Percentiles rank a stretch among this genome's conserved stretches.
phyloP scores from a whole-genome alignment of 2,888 invertebrate species.

The Dolichopus griseipennis region DNA sequence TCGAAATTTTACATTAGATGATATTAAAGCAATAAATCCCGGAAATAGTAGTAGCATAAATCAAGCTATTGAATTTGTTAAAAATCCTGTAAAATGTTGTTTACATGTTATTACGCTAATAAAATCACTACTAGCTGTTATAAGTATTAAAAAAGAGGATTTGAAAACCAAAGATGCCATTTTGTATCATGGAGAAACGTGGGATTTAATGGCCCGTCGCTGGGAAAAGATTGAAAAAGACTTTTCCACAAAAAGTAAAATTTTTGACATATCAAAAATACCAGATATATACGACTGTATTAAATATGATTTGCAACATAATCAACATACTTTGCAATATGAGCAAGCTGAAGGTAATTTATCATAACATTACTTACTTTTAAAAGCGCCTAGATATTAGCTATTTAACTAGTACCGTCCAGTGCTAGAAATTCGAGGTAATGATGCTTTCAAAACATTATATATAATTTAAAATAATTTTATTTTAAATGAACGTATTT shows the following conservation, averaged over 20 bases:
- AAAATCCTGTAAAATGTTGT: slow-evolving; percentile 91
- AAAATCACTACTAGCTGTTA: slow-evolving; percentile 74
- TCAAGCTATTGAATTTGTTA: slow-evolving; percentile 87
- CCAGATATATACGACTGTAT: slow-evolving; percentile 99
- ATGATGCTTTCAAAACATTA: too few relatives aligned
- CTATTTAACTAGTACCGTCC: too few relatives aligned
- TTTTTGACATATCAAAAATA: slow-evolving; percentile 96
- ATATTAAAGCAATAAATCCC: slow-evolving; percentile 82
- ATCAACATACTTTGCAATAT: slow-evolving; percentile 89
- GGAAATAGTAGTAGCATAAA: slow-evolving; percentile 84
- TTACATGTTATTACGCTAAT: slow-evolving; percentile 82
- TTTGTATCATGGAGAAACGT: slow-evolving; percentile 95
- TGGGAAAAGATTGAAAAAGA: slow-evolving; percentile 99
- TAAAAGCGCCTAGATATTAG: too few relatives aligned
- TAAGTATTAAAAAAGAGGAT: slow-evolving; percentile 77
- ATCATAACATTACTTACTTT: too few relatives aligned
- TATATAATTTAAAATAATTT: too few relatives aligned
- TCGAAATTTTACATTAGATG: slow-evolving; percentile 74
- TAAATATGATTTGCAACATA: slow-evolving; percentile 97
- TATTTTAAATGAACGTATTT: too few relatives aligned
- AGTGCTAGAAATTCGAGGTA: too few relatives aligned
- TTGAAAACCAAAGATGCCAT: slow-evolving; percentile 87
- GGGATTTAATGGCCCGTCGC: slow-evolving; percentile 94
- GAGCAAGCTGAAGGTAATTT: slow-evolving; percentile 67
- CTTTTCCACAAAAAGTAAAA: slow-evolving; percentile 84